phyloP scores from a whole-genome alignment of 2,797 vertebrate species.

The Argya squamiceps region DNA sequence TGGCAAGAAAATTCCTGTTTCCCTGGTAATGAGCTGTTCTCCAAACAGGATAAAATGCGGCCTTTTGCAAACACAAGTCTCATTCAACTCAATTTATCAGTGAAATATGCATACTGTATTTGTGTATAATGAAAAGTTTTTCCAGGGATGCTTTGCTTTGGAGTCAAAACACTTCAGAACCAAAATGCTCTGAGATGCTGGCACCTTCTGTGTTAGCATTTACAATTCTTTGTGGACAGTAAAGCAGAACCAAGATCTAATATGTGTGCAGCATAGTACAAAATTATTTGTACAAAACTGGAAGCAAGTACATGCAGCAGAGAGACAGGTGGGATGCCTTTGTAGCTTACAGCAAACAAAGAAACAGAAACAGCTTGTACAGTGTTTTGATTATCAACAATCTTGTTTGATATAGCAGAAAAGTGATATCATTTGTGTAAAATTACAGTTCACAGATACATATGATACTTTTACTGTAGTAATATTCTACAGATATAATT shows the following conservation, averaged over 20 bases:
- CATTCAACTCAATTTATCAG: not conserved
- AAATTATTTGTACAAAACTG: not conserved
- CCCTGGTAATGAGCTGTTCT: not conserved
- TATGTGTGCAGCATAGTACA: not conserved
- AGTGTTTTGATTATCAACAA: conserved; percentile 48
- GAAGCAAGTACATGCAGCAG: rapidly evolving
- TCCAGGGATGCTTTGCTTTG: not conserved
- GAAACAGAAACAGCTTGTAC: not conserved
- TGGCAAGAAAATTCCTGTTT: not conserved
- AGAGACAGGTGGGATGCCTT: not conserved
- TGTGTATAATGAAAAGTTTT: not conserved
- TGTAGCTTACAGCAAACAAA: conserved; percentile 44
- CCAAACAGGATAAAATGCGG: not conserved
- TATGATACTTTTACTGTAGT: not conserved
- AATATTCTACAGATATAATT: not conserved
- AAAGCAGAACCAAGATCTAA: not conserved
- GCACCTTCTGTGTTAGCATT: not conserved
- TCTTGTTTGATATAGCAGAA: not conserved
- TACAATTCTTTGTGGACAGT: not conserved
- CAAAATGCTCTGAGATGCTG: not conserved
- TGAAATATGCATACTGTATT: not conserved
- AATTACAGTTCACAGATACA: not conserved
- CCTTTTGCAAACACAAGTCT: not conserved
- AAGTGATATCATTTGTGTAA: not conserved
- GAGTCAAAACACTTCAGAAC: not conserved